A percentile compares a stretch with the other conserved stretches of the same genome.
These are phyloP conservation scores for Trematocara zebra DNA, from an alignment of 2,113 vertebrate species.

Conservation along the genomic window DNA sequence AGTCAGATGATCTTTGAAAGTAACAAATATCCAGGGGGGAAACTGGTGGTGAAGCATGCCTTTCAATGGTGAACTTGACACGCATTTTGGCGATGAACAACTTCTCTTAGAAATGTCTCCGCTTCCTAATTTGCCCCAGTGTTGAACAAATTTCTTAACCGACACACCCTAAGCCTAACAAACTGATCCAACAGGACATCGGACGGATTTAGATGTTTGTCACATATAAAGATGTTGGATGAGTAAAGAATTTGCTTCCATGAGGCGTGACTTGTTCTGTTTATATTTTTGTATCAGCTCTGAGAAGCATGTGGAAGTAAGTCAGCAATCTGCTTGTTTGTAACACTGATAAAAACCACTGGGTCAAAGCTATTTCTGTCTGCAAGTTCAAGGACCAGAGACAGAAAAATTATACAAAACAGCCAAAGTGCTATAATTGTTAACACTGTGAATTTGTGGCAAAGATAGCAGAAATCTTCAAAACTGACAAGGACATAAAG, in stretches of 20 bases:
- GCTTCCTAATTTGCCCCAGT: neutral
- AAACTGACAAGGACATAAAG: neutral
- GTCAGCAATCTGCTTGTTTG: constrained; percentile 10
- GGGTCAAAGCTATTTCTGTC: constrained; percentile 4
- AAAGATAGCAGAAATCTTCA: neutral
- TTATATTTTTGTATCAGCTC: neutral
- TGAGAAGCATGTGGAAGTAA: constrained; percentile 2
- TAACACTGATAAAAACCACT: neutral
- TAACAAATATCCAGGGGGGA: neutral
- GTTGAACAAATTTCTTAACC: neutral
- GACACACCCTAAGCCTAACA: neutral
- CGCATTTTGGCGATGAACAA: neutral
- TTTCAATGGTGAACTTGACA: neutral
- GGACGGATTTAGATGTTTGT: neutral
- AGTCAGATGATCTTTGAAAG: constrained; percentile 5
- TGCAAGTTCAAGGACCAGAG: neutral
- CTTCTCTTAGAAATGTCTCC: neutral
- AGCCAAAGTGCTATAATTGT: neutral
- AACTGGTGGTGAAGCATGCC: neutral
- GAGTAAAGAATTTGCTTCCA: neutral
- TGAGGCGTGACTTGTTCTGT: constrained; percentile 11
- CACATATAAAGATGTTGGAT: neutral
- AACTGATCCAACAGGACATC: neutral
- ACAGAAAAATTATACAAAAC: neutral
- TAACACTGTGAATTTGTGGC: neutral